Conservation (phyloP, 2,113 vertebrate species). For the Poecile atricapillus region DNA sequence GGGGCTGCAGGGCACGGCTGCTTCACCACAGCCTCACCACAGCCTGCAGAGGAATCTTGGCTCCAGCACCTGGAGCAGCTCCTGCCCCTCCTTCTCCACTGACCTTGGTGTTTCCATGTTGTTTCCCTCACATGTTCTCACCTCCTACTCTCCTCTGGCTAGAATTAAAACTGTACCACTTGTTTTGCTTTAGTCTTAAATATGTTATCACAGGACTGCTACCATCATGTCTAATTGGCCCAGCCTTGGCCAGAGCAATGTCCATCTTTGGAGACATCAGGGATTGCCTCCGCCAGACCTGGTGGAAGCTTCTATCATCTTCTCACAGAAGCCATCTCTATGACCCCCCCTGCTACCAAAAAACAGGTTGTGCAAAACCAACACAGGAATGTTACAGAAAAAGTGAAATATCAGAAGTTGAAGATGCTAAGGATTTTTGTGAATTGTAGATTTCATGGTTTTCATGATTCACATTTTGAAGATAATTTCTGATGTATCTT, state of each 20-base stretch:
- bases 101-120: neutral
- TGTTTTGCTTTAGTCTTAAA: neutral
- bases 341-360: rapidly evolving
- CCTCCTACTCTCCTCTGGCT: neutral
- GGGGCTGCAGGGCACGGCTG: neutral
- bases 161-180: neutral
- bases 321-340: neutral
- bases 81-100: neutral
- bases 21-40: neutral
- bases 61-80: rapidly evolving
- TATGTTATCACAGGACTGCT: rapidly evolving
- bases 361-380: neutral
- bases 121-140: neutral
- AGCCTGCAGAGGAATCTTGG: rapidly evolving
- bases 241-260: neutral
- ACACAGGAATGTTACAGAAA: neutral
- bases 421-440: neutral
- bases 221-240: rapidly evolving
- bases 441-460: neutral
- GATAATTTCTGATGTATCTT: neutral
- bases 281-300: rapidly evolving
- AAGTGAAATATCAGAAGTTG: neutral
- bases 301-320: neutral
- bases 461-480: neutral
- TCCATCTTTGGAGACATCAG: too few species aligned